Conservation (phyloP, 2,888 invertebrate genomes). For the Acronicta psi region DNA sequence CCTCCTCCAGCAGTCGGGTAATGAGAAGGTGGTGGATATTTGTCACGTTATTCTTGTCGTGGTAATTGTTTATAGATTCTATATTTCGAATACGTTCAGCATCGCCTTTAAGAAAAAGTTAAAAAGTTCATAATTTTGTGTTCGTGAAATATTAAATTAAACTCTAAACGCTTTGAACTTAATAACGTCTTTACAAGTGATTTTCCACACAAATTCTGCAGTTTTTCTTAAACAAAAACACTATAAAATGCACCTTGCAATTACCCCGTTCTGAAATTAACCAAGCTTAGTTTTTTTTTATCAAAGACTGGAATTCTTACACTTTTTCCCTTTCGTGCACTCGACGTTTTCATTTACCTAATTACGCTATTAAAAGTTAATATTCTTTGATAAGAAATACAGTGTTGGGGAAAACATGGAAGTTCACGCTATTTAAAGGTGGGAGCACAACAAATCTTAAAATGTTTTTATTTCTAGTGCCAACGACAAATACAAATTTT, state of each 20-base stretch:
- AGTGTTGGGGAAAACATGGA: constrained; percentile 13
- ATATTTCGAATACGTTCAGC: too few relatives aligned
- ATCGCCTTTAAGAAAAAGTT: too few relatives aligned
- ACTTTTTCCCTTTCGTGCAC: constrained; percentile 49
- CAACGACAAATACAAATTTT: too few relatives aligned
- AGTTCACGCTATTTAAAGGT: constrained; percentile 28
- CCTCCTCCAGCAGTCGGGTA: too few relatives aligned
- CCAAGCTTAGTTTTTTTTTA: constrained; percentile 56
- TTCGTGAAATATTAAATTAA: constrained; percentile 32
- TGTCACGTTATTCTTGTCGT: too few relatives aligned
- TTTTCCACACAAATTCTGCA: constrained; percentile 34
- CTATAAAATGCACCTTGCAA: constrained; percentile 42
- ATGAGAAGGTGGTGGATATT: too few relatives aligned
- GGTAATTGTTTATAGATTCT: too few relatives aligned
- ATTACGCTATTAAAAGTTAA: constrained; percentile 49
- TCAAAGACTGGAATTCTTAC: constrained; percentile 54
- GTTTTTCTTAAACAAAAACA: constrained; percentile 28
- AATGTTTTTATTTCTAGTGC: too few relatives aligned
- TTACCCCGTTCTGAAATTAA: constrained; percentile 42
- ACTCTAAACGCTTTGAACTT: constrained; percentile 30
- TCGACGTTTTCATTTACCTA: constrained; percentile 53
- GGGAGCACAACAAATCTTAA: not conserved
- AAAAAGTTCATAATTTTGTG: constrained; percentile 12
- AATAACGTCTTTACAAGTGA: constrained; percentile 54
- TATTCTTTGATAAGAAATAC: constrained; percentile 41